Evolutionary conservation across 2,888 invertebrate genomes (phyloP).

Genomic region (Sipha maydis): DNA sequence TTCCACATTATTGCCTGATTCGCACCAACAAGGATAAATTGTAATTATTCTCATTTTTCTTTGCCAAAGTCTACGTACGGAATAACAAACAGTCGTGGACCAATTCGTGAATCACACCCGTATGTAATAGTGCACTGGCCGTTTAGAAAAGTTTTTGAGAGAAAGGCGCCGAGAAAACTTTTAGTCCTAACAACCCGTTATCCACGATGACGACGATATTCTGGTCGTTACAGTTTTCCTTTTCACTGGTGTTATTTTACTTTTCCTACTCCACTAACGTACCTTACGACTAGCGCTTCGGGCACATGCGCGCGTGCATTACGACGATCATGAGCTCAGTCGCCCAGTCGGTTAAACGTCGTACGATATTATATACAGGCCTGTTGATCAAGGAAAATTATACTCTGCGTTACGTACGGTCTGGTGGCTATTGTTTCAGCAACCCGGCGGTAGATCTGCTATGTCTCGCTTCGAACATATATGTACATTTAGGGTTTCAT

Average conservation of each 20-base stretch:
- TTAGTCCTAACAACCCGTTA: not conserved
- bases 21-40: not conserved
- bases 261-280: not conserved
- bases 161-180: not conserved
- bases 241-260: not conserved
- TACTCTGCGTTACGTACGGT: not conserved
- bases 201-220: too few species aligned
- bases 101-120: not conserved
- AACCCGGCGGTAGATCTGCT: not conserved
- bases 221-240: not conserved
- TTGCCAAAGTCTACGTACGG: not conserved
- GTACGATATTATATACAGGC: not conserved
- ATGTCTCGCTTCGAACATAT: too few species aligned
- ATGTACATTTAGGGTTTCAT: too few species aligned
- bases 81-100: not conserved
- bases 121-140: not conserved
- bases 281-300: too few species aligned
- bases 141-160: not conserved
- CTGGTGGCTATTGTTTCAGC: not conserved
- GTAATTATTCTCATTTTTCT: not conserved
- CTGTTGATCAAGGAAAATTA: conserved; percentile 2
- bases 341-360: not conserved
- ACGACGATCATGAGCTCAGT: not conserved
- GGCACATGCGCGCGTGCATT: not conserved
- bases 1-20: too few species aligned